Base-by-base conservation (phyloP, 2,888 invertebrate genomes). In the Meiosimyza decipiens region DNA sequence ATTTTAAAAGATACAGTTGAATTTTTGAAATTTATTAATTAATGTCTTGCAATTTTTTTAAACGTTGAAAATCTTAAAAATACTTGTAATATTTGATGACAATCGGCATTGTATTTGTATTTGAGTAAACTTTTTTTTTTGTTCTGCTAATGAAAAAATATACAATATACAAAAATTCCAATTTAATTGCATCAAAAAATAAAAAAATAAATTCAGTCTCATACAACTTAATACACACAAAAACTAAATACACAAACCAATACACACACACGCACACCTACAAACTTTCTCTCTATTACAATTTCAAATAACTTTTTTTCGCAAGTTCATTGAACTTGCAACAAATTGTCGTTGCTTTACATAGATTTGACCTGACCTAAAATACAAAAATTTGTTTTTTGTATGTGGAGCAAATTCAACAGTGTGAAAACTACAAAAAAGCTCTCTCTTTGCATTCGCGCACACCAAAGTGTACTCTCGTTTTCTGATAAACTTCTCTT, bases 331-430 rank as follows among this genome's bases (percentile, higher is more conserved):
- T 84, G 83, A 84, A 85, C 84, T 83, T 81, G 79, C 81, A 79
- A 78, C 81, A 79, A 79, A 79, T 79, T 73, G 71, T 67, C 76
- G 70, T 70, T 75, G 76, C 74, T 74, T 74, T 81, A 82, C 82
- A 84, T 83, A 81, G 82, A 83, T 83, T 84, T 84, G 84, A 85
- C 84, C 85, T 85, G 85, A 85, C 85, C 85, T 84, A 85, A 85
- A 85, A 85, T 83, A 82, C 82, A 82, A 80, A 83, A 82, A 79
- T 78, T 78, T 74, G 75, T 75, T 78, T 80, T 77, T 73, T 74
- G 73, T 73, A 81, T 79, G 77, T 79, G 72, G 75, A 78, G 78
- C 77, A 81, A 79, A 79, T 79, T 79, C 77, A 79, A 79, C 77
- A 79, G 77, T 74, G 77, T 79, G 64, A 33, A 71, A 72, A 67